Conservation (phyloP, 2,113 vertebrate genomes). For the Pardalotus punctatus region DNA sequence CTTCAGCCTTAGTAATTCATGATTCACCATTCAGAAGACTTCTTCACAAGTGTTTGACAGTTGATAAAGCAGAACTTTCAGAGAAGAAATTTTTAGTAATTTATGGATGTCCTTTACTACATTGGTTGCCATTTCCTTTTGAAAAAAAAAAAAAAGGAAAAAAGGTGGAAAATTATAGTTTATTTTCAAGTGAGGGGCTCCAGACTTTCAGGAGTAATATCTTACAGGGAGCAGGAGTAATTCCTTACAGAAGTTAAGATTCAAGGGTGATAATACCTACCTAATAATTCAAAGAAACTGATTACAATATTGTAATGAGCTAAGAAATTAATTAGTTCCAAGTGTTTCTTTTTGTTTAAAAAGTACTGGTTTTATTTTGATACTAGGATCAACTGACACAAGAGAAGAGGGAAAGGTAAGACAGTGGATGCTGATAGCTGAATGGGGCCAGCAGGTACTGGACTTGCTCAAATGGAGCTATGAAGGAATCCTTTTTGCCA, state of each 20-base stretch:
- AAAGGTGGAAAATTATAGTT: background rate
- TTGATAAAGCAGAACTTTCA: background rate
- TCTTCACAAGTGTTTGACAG: background rate
- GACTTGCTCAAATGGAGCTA: background rate
- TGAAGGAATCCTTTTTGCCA: background rate
- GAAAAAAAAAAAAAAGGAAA: accelerated
- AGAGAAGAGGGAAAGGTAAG: background rate
- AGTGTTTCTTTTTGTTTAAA: background rate
- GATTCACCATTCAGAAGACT: background rate
- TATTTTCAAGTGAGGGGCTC: background rate
- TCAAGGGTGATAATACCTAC: background rate
- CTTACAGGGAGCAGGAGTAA: background rate
- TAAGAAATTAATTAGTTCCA: background rate
- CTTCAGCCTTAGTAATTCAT: background rate
- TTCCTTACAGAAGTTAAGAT: background rate
- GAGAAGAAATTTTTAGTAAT: background rate
- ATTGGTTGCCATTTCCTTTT: background rate
- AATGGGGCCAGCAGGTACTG: background rate
- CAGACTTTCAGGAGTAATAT: background rate
- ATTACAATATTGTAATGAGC: background rate
- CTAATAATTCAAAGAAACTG: background rate
- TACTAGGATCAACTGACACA: background rate
- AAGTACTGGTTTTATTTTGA: background rate
- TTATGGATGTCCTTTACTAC: background rate
- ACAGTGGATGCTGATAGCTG: background rate